Evolutionary conservation across 2,888 invertebrate genomes (phyloP).

Genomic region (Calliopum simillimum): DNA sequence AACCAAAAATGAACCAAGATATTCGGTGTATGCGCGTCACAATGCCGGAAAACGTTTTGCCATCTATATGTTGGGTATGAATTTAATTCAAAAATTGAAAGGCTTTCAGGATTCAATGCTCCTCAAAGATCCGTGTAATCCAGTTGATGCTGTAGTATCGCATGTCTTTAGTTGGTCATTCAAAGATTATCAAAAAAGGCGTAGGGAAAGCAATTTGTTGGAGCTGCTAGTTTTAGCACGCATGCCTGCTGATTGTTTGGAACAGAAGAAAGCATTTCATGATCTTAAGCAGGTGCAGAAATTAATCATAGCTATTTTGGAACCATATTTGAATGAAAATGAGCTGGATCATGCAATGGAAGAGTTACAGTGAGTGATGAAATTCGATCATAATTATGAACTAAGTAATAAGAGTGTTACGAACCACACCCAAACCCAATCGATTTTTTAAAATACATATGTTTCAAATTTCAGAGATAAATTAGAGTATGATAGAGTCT

Average conservation of each 20-base stretch:
- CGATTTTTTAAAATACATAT: no score
- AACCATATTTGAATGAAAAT: background rate
- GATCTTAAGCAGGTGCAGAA: slow-evolving; percentile 5
- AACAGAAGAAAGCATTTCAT: background rate
- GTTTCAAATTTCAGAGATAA: no score
- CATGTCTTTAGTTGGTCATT: background rate
- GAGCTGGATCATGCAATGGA: background rate
- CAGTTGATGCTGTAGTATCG: no score
- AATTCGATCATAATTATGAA: no score
- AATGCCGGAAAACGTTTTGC: background rate
- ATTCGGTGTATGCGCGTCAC: no score
- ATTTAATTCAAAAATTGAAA: no score
- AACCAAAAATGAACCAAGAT: no score
- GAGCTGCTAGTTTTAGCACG: background rate
- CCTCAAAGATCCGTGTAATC: no score
- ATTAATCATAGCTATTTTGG: background rate
- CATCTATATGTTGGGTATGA: slow-evolving; percentile 8
- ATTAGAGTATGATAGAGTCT: no score
- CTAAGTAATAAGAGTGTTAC: no score
- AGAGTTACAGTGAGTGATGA: background rate
- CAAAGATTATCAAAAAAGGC: background rate
- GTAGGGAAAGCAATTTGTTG: background rate
- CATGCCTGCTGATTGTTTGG: background rate
- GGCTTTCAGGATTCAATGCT: no score
- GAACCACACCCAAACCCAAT: no score